A percentile compares a stretch with the other conserved stretches of the same genome.
Evolutionary conservation across 2,113 vertebrate genomes (phyloP).

Genomic region (Cettia cetti): DNA sequence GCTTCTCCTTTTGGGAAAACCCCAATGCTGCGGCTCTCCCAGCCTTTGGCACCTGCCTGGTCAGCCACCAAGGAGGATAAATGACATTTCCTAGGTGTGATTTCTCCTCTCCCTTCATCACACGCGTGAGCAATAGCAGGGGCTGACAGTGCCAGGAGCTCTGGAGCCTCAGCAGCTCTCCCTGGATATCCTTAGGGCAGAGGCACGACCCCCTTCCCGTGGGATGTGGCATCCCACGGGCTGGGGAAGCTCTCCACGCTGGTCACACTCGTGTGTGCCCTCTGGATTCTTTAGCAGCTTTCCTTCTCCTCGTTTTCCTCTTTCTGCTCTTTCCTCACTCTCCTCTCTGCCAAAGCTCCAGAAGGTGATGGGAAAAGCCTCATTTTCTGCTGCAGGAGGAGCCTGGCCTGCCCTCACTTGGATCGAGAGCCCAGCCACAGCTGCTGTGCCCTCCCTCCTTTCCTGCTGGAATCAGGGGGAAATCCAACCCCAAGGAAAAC

Average conservation of each 20-base stretch:
- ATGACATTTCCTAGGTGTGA: not conserved
- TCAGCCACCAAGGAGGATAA: not conserved
- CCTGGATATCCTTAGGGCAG: rapidly evolving
- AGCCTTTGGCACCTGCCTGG: not conserved
- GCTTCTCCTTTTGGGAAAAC: not conserved
- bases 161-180: not conserved
- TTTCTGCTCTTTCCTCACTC: not conserved
- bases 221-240: not conserved
- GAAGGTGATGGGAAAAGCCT: not conserved
- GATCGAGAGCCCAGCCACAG: not conserved
- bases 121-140: rapidly evolving
- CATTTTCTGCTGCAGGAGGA: not conserved
- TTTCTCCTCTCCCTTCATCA: not conserved
- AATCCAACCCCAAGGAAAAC: not conserved
- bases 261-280: rapidly evolving
- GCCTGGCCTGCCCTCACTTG: rapidly evolving
- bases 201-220: not conserved
- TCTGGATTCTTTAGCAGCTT: not conserved
- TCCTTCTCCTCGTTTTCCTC: not conserved
- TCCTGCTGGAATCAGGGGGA: not conserved
- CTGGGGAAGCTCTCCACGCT: rapidly evolving
- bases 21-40: rapidly evolving
- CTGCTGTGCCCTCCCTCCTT: not conserved
- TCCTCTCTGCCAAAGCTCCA: not conserved
- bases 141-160: rapidly evolving